Base-by-base conservation (phyloP, 1,140 invertebrate species). In the Luehdorfia chinensis region DNA sequence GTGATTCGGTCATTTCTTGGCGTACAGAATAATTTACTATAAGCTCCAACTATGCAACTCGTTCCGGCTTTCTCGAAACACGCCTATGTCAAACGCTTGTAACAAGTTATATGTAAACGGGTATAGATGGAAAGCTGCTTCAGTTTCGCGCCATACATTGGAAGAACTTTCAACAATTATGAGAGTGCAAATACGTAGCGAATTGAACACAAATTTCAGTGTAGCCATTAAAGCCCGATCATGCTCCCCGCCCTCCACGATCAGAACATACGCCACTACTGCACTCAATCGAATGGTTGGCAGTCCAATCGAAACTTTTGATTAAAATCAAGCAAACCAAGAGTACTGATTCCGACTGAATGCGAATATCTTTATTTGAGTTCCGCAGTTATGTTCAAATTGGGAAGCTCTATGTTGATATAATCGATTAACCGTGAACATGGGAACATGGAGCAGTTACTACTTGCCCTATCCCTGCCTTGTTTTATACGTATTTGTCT, bases 271-370 rank as follows among this genome's bases (percentile, higher is more conserved):
- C 61, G 57, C 63, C 62, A 57, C 60, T 57, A 70, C 64, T 74
- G 73, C 70, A 71, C 71, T 74, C 69, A 57, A 60, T 60, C 65
- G 62, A 64, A 63, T 59, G 63, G 72, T 67, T 72, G 66, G 71
- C 71, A 74, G 66, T 69, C 59, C 78, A 83, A 83, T 83, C 67
- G 75, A 75, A 85, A 85, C 75, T 85, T 85, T 85, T 85, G 81
- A 85, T 85, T 85, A 85, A 85, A 83, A 85, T 81, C 81, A 85
- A 79, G 79, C 79, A 80, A 83, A 76, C 67, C 69, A 50, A 56
- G 59, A 74, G 59, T 66, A 55, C 59, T 60, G 75, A 73, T 71
- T 74, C 63, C 54, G 50, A 55, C 53, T 63, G 64, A 69, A 76
- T 65, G 53, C 54, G 53, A 63, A 76, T 81, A 85, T 83, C 78